A percentile compares a stretch with the other conserved stretches of the same genome.
Conservation (phyloP, 2,797 vertebrate genomes). For the Lepus oiostolus region DNA sequence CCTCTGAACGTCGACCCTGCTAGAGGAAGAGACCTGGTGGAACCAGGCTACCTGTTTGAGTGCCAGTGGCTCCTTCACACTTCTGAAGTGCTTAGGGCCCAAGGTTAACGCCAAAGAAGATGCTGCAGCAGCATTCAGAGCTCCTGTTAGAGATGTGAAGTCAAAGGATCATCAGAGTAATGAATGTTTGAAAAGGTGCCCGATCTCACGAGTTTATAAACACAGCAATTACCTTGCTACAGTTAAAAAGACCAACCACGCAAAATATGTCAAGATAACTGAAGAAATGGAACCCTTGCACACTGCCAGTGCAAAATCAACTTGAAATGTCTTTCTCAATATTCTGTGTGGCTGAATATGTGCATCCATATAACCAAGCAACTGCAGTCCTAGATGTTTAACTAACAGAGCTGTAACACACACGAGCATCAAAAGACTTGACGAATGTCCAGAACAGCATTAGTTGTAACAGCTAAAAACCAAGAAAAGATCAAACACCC, state of each 20-base stretch:
- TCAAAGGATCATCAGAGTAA: neutral
- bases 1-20: too few species aligned
- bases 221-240: neutral
- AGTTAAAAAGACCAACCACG: neutral
- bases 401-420: neutral
- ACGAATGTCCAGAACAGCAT: neutral
- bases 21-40: fast-evolving
- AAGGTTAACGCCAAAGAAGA: neutral
- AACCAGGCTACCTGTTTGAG: neutral
- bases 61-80: neutral
- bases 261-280: neutral
- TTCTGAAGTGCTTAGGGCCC: neutral
- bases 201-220: neutral
- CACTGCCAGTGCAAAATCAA: neutral
- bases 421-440: neutral
- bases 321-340: neutral
- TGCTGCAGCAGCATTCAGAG: neutral
- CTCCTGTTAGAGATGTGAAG: neutral
- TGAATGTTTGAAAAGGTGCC: neutral
- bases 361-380: neutral
- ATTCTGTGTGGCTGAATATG: neutral
- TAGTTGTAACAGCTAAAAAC: neutral
- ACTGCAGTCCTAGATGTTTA: neutral
- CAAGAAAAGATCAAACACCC: neutral
- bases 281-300: neutral